Evolutionary conservation across 2,888 invertebrate species (phyloP).

Genomic region (Xanthia togata): DNA sequence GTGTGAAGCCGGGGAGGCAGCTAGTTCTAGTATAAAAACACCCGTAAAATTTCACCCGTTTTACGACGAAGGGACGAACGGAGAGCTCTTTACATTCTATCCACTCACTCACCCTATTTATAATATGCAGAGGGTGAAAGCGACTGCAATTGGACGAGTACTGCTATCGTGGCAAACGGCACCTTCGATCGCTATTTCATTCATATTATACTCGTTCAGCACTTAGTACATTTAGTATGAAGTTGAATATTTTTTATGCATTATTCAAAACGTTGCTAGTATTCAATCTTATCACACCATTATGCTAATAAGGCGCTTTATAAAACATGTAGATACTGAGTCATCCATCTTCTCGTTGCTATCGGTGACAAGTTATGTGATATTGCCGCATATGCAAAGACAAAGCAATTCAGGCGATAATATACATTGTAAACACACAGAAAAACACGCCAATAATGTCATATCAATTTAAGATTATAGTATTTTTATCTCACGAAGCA

Average conservation of each 20-base stretch:
- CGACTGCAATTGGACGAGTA: background rate
- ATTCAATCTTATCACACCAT: conserved; percentile 30
- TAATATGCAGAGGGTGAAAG: conserved; percentile 21
- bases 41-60: conserved; percentile 32
- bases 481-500: no score
- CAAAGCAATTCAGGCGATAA: conserved; percentile 33
- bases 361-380: conserved; percentile 47
- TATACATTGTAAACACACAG: conserved; percentile 8
- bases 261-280: conserved; percentile 23
- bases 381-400: conserved; percentile 35
- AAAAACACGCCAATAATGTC: conserved; percentile 7
- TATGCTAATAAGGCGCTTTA: conserved; percentile 26
- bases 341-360: conserved; percentile 39
- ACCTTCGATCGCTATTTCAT: background rate
- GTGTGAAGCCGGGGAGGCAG: no score
- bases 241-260: background rate
- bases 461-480: conserved; percentile 11
- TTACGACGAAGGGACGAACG: conserved; percentile 18
- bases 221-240: background rate
- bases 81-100: background rate
- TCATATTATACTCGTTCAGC: background rate
- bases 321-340: conserved; percentile 31
- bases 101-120: conserved; percentile 42
- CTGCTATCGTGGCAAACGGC: conserved; percentile 7
- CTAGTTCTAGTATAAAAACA: conserved; percentile 15